phyloP scores from a whole-genome alignment of 2,888 invertebrate genomes.

The Caenorhabditis sp. region DNA sequence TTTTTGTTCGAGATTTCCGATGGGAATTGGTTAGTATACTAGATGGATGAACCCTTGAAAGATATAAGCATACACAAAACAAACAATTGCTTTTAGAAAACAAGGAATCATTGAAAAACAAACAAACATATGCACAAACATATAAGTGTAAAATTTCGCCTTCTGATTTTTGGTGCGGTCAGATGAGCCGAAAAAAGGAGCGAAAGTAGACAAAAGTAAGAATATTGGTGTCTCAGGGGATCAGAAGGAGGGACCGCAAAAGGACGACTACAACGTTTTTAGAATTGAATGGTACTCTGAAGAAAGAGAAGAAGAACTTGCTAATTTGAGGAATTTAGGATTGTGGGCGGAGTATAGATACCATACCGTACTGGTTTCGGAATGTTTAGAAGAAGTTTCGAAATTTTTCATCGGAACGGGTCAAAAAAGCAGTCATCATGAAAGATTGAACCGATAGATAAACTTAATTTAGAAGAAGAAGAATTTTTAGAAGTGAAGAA shows the following conservation, averaged over 20 bases:
- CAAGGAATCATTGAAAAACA: slow-evolving; percentile 1
- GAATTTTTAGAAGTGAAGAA: too few relatives aligned
- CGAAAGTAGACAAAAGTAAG: background rate
- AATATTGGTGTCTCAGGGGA: slow-evolving; percentile 9
- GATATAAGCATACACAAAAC: slow-evolving; percentile 1
- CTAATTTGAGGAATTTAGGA: background rate
- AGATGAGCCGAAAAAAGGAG: background rate
- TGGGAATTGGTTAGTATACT: slow-evolving; percentile 32
- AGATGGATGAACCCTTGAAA: slow-evolving; percentile 13
- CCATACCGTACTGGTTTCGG: too few relatives aligned
- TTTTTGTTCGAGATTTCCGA: background rate
- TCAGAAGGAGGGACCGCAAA: too few relatives aligned
- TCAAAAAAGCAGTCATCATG: background rate
- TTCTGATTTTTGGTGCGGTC: slow-evolving; percentile 26
- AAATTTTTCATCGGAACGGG: too few relatives aligned
- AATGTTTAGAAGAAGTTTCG: background rate
- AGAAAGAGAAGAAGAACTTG: background rate
- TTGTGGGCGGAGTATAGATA: background rate
- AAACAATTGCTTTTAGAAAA: background rate
- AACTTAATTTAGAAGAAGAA: too few relatives aligned
- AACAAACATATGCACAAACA: slow-evolving; percentile 10
- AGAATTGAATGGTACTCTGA: too few relatives aligned
- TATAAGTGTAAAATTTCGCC: background rate
- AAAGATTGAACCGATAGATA: slow-evolving; percentile 1
- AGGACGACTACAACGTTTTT: too few relatives aligned